These are phyloP conservation scores for Anguilla japonica DNA, from an alignment of 2,113 vertebrate species.

Conservation along the genomic window DNA sequence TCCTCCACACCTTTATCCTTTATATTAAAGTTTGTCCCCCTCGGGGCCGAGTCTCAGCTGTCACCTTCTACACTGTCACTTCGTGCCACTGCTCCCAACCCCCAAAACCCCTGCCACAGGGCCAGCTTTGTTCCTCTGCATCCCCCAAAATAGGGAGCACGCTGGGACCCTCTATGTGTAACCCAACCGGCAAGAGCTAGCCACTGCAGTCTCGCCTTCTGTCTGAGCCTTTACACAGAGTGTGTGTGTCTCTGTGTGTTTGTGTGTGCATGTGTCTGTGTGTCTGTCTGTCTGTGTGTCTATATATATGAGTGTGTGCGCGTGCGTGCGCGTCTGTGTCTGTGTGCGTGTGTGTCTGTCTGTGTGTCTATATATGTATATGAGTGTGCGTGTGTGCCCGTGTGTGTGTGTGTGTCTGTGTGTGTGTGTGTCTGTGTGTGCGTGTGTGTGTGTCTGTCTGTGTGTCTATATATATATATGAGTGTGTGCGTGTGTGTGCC, in stretches of 20 bases:
- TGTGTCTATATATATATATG: too few relatives aligned
- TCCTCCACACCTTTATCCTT: background rate
- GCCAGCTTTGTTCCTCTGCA: background rate
- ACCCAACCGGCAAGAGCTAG: background rate
- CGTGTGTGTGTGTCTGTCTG: background rate
- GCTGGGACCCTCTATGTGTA: background rate
- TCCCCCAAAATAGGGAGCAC: background rate
- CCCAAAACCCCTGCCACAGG: background rate
- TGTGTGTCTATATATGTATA: slow-evolving; percentile 13
- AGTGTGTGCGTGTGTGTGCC: background rate
- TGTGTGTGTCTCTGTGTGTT: background rate
- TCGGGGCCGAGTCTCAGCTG: background rate
- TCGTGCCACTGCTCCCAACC: background rate
- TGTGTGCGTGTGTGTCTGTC: slow-evolving; percentile 12
- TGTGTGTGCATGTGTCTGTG: slow-evolving; percentile 6
- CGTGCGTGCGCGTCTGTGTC: slow-evolving; percentile 15
- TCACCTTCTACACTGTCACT: slow-evolving; percentile 1
- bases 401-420: background rate
- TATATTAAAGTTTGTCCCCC: background rate
- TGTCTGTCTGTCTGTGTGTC: too few relatives aligned
- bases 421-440: background rate
- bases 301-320: background rate
- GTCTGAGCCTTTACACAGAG: background rate
- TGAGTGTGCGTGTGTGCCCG: slow-evolving; percentile 2
- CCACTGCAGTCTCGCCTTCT: background rate